Conservation (phyloP, 2,888 invertebrate species). For the Nymphalis urticae region DNA sequence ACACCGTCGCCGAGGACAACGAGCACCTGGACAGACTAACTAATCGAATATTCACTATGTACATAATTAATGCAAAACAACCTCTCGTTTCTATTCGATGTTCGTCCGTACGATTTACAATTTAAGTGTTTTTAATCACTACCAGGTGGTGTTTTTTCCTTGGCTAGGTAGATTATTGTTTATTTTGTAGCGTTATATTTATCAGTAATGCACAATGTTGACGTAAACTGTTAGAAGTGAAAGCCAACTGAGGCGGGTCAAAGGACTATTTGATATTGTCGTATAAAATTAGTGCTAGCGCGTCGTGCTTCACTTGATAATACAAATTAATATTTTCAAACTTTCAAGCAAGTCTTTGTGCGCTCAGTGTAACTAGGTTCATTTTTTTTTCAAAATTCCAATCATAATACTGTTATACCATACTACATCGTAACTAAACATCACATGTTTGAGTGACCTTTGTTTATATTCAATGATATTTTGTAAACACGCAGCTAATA, state of each 20-base stretch:
- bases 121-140: conserved; percentile 27
- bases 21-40: conserved; percentile 40
- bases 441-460: background rate
- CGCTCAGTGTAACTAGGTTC: background rate
- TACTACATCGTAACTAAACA: too few relatives aligned
- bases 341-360: conserved; percentile 13
- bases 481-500: background rate
- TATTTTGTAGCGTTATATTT: conserved; percentile 19
- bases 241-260: conserved; percentile 39
- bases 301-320: conserved; percentile 31
- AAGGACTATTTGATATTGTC: conserved; percentile 41
- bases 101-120: conserved; percentile 30
- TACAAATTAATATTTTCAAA: conserved; percentile 6
- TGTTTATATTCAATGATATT: conserved; percentile 4
- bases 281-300: conserved; percentile 37
- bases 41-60: conserved; percentile 36
- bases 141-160: conserved; percentile 17
- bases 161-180: conserved; percentile 10
- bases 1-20: conserved; percentile 48
- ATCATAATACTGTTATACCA: too few relatives aligned
- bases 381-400: too few relatives aligned
- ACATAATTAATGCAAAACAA: conserved; percentile 34
- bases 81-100: conserved; percentile 29
- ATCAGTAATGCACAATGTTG: conserved; percentile 6
- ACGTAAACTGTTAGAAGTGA: conserved; percentile 33